Conservation (phyloP, 2,113 vertebrate species). For the Callithrix jacchus region DNA sequence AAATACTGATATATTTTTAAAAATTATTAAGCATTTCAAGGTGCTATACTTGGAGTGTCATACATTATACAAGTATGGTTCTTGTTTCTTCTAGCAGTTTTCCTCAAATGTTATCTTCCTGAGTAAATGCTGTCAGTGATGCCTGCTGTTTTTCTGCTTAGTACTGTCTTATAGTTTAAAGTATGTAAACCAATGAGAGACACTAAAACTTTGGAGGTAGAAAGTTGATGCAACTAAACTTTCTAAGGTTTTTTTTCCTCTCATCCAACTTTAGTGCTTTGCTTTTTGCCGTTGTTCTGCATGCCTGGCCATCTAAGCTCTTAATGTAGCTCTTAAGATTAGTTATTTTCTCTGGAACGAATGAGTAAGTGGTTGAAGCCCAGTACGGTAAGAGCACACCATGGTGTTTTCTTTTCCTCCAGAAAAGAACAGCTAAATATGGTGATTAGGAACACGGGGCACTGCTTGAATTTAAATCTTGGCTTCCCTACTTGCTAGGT, state of each 20-base stretch:
- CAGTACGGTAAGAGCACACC: neutral
- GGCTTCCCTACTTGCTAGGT: too few relatives aligned
- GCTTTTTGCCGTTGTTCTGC: neutral
- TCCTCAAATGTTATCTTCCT: neutral
- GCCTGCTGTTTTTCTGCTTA: neutral
- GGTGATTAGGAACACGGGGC: too few relatives aligned
- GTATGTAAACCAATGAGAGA: neutral
- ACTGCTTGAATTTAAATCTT: too few relatives aligned
- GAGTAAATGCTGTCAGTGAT: neutral
- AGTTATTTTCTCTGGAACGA: neutral
- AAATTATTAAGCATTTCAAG: neutral
- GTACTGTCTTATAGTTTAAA: neutral
- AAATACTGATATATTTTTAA: neutral
- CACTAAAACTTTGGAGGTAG: neutral
- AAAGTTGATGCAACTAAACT: neutral
- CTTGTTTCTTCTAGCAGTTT: neutral
- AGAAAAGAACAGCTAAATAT: neutral
- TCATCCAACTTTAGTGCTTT: neutral
- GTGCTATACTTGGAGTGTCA: neutral
- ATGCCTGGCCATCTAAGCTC: neutral
- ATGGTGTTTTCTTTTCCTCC: neutral
- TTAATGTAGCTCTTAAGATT: neutral
- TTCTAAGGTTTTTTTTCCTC: neutral
- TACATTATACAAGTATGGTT: neutral
- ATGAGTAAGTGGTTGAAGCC: neutral